Percentiles rank a stretch among this genome's conserved stretches.
Conservation (phyloP, 1,140 invertebrate genomes). For the Goniozus legneri region DNA sequence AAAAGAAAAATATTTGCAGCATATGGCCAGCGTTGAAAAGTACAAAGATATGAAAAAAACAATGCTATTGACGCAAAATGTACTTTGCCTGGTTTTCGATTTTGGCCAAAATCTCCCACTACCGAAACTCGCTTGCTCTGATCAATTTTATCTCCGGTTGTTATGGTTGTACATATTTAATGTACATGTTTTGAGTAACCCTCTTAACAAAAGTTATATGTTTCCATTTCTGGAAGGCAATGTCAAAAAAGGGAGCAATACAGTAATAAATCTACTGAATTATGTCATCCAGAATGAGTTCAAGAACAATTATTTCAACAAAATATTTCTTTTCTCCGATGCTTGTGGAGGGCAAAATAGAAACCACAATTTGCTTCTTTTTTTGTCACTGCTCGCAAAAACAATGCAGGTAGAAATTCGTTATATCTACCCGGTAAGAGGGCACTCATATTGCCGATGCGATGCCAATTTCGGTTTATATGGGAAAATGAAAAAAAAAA, state of each 20-base stretch:
- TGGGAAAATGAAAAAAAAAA: slow-evolving; percentile 19
- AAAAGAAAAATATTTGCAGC: neutral
- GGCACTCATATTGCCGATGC: slow-evolving; percentile 24
- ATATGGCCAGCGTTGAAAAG: neutral
- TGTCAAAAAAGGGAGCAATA: slow-evolving; percentile 10
- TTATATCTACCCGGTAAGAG: slow-evolving; percentile 19
- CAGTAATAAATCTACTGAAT: slow-evolving; percentile 5
- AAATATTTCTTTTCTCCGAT: slow-evolving; percentile 5
- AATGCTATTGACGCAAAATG: neutral
- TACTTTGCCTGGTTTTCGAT: neutral
- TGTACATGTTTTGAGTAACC: slow-evolving; percentile 6
- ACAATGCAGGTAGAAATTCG: slow-evolving; percentile 11
- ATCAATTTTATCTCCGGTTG: slow-evolving; percentile 8
- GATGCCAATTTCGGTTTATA: slow-evolving; percentile 25
- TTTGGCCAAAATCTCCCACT: neutral
- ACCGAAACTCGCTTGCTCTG: neutral
- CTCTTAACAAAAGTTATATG: slow-evolving; percentile 6
- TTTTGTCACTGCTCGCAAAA: slow-evolving; percentile 1
- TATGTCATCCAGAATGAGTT: slow-evolving; percentile 7
- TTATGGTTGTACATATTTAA: slow-evolving; percentile 11
- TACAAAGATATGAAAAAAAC: neutral
- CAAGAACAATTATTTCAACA: neutral
- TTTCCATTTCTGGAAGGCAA: slow-evolving; percentile 6
- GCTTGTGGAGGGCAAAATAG: neutral
- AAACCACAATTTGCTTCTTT: neutral